Evolutionary conservation across 2,113 vertebrate genomes (phyloP).

Genomic region (Connochaetes taurinus): DNA sequence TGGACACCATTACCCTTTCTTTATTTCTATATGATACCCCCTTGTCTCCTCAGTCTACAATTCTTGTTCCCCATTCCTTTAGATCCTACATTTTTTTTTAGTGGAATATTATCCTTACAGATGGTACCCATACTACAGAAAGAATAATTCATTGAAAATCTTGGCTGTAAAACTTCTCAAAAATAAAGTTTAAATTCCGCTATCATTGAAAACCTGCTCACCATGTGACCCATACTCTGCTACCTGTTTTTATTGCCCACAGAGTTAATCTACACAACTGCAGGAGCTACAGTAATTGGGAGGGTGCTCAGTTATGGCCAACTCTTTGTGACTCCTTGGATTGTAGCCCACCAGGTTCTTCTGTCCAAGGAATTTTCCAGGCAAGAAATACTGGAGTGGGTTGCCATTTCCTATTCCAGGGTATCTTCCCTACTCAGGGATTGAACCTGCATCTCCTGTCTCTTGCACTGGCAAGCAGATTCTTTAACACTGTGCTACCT

Average conservation of each 20-base stretch:
- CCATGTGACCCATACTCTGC: too few relatives aligned
- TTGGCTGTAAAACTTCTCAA: not conserved
- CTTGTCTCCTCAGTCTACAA: not conserved
- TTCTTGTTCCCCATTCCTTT: not conserved
- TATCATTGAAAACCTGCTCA: not conserved
- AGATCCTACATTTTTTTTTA: not conserved
- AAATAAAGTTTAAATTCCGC: not conserved
- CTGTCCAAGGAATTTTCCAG: not conserved
- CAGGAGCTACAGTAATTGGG: not conserved
- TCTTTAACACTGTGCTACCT: not conserved
- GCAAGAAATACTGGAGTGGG: not conserved
- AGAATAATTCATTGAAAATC: fast-evolving
- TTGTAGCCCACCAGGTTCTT: not conserved
- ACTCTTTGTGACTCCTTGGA: not conserved
- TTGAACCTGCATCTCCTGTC: not conserved
- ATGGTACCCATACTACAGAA: not conserved
- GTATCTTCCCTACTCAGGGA: not conserved
- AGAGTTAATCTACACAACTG: not conserved
- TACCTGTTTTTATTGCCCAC: not conserved
- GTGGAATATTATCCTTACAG: not conserved
- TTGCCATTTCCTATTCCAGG: not conserved
- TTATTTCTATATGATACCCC: not conserved
- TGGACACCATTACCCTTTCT: not conserved
- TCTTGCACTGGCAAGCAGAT: not conserved
- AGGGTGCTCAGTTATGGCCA: not conserved